A percentile compares a stretch with the other conserved stretches of the same genome.
Conservation (phyloP, 1,140 invertebrate genomes). For the Microplitis mediator region DNA sequence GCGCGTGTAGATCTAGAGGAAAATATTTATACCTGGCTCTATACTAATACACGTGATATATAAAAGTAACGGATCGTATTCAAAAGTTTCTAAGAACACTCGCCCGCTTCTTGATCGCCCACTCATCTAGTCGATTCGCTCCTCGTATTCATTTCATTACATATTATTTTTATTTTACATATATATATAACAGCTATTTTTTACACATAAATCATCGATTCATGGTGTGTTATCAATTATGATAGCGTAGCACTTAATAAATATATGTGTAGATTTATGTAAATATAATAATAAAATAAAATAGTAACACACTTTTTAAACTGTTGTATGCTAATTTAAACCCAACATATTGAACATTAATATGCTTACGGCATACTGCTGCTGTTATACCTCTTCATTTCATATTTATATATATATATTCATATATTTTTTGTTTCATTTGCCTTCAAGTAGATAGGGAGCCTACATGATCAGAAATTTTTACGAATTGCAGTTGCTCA, state of each 20-base stretch:
- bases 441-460: no score
- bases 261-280: background rate
- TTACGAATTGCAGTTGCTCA: no score
- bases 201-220: no score
- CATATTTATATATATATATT: background rate
- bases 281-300: background rate
- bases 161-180: no score
- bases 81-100: slow-evolving; percentile 10
- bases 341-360: slow-evolving; percentile 19
- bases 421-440: background rate
- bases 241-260: no score
- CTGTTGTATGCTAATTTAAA: slow-evolving; percentile 16
- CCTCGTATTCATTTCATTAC: no score
- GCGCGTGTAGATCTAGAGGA: background rate
- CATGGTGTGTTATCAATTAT: no score
- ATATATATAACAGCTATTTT: no score
- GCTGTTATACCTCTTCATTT: background rate
- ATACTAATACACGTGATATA: background rate
- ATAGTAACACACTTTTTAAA: background rate
- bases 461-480: no score
- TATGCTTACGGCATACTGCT: background rate
- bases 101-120: background rate
- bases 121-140: background rate
- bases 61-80: slow-evolving; percentile 20
- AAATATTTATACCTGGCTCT: slow-evolving; percentile 26